Conservation (phyloP, 37 sponge, comb jelly and placozoan species). For the Haliclona indistincta region DNA sequence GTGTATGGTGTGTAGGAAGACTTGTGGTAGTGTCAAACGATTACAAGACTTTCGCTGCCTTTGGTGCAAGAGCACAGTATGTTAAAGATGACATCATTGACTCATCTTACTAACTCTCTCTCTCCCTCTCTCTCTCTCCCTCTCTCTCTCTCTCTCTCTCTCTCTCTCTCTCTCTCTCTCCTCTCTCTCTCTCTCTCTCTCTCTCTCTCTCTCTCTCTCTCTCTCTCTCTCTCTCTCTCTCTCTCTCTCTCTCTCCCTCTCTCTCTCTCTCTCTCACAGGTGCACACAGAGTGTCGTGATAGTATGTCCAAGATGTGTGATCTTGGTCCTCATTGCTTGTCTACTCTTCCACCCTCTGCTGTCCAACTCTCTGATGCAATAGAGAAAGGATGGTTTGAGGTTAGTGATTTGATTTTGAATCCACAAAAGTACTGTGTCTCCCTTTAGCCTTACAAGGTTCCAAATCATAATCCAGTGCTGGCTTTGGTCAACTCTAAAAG, state of each 20-base stretch:
- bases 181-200: neutral
- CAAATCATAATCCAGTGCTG: conserved; percentile 79
- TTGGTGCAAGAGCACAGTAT: conserved; percentile 92
- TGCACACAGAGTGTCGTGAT: conserved; percentile 82
- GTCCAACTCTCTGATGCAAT: conserved; percentile 67
- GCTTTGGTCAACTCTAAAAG: conserved; percentile 94
- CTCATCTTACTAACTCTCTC: neutral
- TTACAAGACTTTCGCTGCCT: conserved; percentile 87
- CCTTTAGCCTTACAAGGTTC: conserved; percentile 58
- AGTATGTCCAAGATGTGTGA: conserved; percentile 43
- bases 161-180: neutral
- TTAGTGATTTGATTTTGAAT: conserved; percentile 24
- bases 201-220: conserved; percentile 12
- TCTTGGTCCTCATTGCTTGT: conserved; percentile 63
- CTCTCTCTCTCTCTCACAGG: conserved; percentile 57
- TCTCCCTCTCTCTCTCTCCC: conserved; percentile 14
- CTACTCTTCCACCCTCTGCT: conserved; percentile 79
- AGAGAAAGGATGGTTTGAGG: conserved; percentile 80
- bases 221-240: conserved; percentile 22
- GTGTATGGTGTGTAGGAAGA: conserved; percentile 73
- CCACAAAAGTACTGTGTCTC: too few species aligned
- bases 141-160: conserved; percentile 3
- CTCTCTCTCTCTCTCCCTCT: conserved; percentile 28
- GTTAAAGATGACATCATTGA: conserved; percentile 10
- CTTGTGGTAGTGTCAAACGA: conserved; percentile 73